Percentiles rank a stretch among this genome's conserved stretches.
Conservation (phyloP, 2,797 vertebrate genomes). For the Sebastiscus albofasciatus region DNA sequence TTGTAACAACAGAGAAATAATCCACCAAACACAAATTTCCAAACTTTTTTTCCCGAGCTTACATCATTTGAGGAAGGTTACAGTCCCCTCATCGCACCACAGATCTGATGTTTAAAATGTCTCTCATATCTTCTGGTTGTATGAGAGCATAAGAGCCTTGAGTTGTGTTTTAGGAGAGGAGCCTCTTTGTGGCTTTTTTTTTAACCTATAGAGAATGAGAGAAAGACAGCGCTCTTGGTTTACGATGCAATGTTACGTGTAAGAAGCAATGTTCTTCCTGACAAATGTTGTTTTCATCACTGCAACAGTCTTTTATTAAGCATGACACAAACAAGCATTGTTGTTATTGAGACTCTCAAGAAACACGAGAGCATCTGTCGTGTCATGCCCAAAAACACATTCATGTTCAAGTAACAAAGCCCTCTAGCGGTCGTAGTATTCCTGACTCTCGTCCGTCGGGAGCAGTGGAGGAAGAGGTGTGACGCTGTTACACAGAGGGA, state of each 20-base stretch:
- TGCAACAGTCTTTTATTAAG: background rate
- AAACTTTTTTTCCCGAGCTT: too few species aligned
- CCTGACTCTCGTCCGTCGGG: background rate
- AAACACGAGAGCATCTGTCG: conserved; percentile 4
- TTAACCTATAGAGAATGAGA: background rate
- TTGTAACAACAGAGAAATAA: too few species aligned
- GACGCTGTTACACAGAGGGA: background rate
- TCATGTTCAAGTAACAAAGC: background rate
- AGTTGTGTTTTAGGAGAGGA: background rate
- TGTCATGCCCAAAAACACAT: background rate
- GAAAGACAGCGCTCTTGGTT: background rate
- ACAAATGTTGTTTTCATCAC: background rate
- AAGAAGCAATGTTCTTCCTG: too few species aligned
- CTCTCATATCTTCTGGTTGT: background rate
- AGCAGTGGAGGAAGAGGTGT: background rate
- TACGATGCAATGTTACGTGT: background rate
- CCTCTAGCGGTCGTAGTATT: background rate
- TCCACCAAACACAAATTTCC: too few species aligned
- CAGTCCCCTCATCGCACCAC: background rate
- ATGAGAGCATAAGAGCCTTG: background rate
- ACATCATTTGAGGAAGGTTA: background rate
- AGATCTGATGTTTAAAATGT: background rate
- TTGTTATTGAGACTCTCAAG: background rate
- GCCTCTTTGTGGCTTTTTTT: background rate
- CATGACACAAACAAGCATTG: background rate